A percentile compares a stretch with the other conserved stretches of the same genome.
Evolutionary conservation across 2,888 invertebrate species (phyloP).

Genomic region (Autographa pulchrina): DNA sequence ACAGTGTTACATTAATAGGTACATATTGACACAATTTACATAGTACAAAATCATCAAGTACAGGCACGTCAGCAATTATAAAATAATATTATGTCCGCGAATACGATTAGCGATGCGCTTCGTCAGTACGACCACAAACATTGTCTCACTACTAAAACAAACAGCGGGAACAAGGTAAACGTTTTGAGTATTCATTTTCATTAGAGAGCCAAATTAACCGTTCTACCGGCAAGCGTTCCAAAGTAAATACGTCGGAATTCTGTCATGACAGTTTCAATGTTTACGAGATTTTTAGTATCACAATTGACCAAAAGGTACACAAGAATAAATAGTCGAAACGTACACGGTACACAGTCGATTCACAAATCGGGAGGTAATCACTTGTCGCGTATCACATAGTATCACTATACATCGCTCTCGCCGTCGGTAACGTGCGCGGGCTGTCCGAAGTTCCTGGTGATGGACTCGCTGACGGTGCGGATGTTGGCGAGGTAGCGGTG

Average conservation of each 20-base stretch:
- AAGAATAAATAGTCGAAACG: slow-evolving; percentile 54
- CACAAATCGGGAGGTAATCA: slow-evolving; percentile 54
- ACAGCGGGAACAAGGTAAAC: slow-evolving; percentile 49
- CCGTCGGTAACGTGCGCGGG: slow-evolving; percentile 91
- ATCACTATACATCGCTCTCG: slow-evolving; percentile 90
- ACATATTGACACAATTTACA: slow-evolving; percentile 86
- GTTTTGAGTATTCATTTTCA: slow-evolving; percentile 78
- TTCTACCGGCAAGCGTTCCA: slow-evolving; percentile 56
- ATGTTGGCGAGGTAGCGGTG: slow-evolving; percentile 93
- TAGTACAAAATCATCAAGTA: slow-evolving; percentile 74
- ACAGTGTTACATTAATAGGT: slow-evolving; percentile 77
- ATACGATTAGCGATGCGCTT: slow-evolving; percentile 57
- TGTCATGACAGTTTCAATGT: slow-evolving; percentile 65
- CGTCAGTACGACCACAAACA: slow-evolving; percentile 41
- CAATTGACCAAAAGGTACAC: slow-evolving; percentile 72
- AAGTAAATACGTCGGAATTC: slow-evolving; percentile 64
- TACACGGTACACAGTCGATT: slow-evolving; percentile 48
- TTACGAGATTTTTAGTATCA: slow-evolving; percentile 73
- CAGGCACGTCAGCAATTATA: slow-evolving; percentile 78
- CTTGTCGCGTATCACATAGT: slow-evolving; percentile 58
- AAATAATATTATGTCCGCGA: slow-evolving; percentile 59
- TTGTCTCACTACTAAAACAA: slow-evolving; percentile 41
- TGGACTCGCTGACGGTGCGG: slow-evolving; percentile 93
- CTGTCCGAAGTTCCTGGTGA: slow-evolving; percentile 93
- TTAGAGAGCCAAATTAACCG: slow-evolving; percentile 79